phyloP scores from a whole-genome alignment of 2,888 invertebrate genomes.

The Podotricha telesiphe region DNA sequence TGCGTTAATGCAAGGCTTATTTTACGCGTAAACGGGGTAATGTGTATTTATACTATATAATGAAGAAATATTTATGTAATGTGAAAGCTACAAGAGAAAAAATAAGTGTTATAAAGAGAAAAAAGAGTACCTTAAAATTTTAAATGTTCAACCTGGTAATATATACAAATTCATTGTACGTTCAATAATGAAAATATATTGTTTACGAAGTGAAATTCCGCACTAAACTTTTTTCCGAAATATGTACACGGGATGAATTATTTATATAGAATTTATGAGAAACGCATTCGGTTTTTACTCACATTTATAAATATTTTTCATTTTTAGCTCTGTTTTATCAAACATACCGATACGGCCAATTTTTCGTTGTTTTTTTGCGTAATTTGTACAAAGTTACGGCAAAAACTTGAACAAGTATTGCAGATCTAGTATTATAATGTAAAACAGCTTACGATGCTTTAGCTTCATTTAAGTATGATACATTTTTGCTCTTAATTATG shows the following conservation, averaged over 20 bases:
- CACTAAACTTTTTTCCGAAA: conserved; percentile 39
- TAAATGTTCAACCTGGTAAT: not conserved
- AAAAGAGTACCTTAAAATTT: not conserved
- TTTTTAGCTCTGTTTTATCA: not conserved
- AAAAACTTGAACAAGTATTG: not conserved
- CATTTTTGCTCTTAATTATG: not conserved
- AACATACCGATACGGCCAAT: not conserved
- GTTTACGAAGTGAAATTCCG: conserved; percentile 34
- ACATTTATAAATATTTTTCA: conserved; percentile 30
- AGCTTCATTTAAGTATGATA: not conserved
- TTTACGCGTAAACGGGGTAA: no score
- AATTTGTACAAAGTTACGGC: conserved; percentile 9
- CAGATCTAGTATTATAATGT: not conserved
- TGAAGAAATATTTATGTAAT: no score
- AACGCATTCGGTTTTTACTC: conserved; percentile 41
- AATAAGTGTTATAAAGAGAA: no score
- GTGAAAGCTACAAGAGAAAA: not conserved
- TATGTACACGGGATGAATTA: conserved; percentile 49
- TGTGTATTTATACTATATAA: no score
- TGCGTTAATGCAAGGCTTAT: no score
- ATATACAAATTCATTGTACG: conserved; percentile 6
- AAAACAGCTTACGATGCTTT: not conserved
- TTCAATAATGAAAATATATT: conserved; percentile 2
- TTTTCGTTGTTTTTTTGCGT: not conserved
- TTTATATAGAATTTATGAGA: conserved; percentile 53